Evolutionary conservation across 37 sponge, comb jelly and placozoan genomes (phyloP).

Genomic region (Geodia barretti): DNA sequence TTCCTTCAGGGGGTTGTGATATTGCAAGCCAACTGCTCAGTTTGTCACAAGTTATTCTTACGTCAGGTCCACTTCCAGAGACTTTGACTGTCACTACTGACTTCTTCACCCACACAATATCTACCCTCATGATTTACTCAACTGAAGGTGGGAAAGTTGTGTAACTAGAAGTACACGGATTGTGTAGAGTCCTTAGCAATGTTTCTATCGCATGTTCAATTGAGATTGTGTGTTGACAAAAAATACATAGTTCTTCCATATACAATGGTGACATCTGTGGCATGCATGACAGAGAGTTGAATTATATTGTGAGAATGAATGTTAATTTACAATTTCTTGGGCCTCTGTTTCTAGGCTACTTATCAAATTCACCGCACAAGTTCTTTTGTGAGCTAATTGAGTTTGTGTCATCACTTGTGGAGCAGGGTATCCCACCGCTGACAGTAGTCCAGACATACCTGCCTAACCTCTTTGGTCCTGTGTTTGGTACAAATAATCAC

Average conservation of each 20-base stretch:
- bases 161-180: background rate
- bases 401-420: constrained; percentile 45
- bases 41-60: constrained; percentile 21
- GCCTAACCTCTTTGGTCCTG: constrained; percentile 82
- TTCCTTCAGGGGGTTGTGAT: no score
- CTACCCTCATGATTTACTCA: constrained; percentile 48
- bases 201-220: no score
- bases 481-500: constrained; percentile 62
- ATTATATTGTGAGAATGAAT: background rate
- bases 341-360: constrained; percentile 62
- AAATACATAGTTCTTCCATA: no score
- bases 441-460: constrained; percentile 39
- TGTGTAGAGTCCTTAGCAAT: background rate
- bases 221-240: no score
- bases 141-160: constrained; percentile 42
- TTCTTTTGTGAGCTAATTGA: constrained; percentile 54
- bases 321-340: no score
- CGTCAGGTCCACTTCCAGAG: background rate
- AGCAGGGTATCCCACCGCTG: constrained; percentile 43
- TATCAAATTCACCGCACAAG: constrained; percentile 50
- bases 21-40: constrained; percentile 32
- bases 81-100: constrained; percentile 13
- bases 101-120: constrained; percentile 27
- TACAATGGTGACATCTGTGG: no score
- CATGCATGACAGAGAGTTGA: background rate